Evolutionary conservation across 1,140 invertebrate species (phyloP).

Genomic region (Drosophila rufa): DNA sequence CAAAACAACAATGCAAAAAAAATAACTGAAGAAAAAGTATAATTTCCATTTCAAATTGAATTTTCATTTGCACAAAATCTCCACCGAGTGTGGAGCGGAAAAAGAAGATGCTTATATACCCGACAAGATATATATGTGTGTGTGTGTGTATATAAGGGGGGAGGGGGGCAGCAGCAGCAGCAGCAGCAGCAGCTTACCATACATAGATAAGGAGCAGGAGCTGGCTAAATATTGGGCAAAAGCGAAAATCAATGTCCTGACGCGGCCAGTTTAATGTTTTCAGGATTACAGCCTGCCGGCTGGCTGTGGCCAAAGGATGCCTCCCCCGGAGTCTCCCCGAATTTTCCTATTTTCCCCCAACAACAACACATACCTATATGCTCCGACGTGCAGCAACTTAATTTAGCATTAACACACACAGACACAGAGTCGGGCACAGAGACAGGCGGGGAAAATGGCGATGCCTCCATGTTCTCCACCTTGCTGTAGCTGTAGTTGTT

Average conservation of each 20-base stretch:
- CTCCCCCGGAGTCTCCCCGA: neutral
- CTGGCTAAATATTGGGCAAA: conserved; percentile 38
- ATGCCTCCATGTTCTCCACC: conserved; percentile 4
- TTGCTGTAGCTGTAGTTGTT: conserved; percentile 21
- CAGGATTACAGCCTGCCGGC: conserved; percentile 42
- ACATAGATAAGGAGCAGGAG: conserved; percentile 27
- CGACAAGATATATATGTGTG: neutral
- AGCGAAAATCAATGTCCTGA: conserved; percentile 59
- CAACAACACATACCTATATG: conserved; percentile 10
- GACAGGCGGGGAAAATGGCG: conserved; percentile 9
- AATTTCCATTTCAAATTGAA: conserved; percentile 65
- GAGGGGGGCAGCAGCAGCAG: neutral
- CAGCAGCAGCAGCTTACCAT: conserved; percentile 16
- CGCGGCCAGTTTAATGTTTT: conserved; percentile 56
- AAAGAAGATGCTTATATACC: conserved; percentile 1
- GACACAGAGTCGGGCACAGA: neutral
- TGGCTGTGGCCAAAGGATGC: conserved; percentile 2
- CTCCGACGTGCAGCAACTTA: conserved; percentile 53
- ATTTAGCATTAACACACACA: conserved; percentile 60
- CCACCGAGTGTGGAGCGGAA: conserved; percentile 6
- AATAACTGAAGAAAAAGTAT: conserved; percentile 57
- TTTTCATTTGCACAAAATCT: conserved; percentile 59
- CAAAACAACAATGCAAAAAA: conserved; percentile 27
- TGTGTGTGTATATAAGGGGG: conserved; percentile 4
- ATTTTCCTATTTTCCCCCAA: conserved; percentile 21